Evolutionary conservation across 2,797 vertebrate species (phyloP), one percentile per base, ranked within the genome.

Genomic region (Chiroxiphia lanceolata): DNA sequence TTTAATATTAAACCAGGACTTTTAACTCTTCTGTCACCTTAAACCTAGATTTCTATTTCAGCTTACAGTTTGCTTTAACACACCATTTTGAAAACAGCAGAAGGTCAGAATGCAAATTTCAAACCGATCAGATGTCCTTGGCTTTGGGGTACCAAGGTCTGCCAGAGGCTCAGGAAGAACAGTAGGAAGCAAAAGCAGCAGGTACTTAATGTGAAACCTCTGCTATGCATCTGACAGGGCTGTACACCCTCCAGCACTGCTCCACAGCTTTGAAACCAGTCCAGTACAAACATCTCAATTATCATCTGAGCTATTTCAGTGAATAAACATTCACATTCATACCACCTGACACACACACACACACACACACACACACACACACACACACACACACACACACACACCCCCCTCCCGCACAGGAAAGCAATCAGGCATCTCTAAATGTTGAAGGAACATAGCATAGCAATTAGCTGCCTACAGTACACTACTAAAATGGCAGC

Each of bases 21-120:
- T 94, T 85, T 59, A 83, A 84, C 22, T 85, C 45, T 87, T 54
- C 69, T 81, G 34, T 65, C 69, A 83, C 80, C 21, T 48, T 59
- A 53, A 69, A 74, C 13, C 19, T 33, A 27, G 20, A 65, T 48
- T 94, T 89, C 23, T 57, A 29, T 56, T 90, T 10, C 56, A 88
- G 27, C 38, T 59, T 83, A 29, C 13, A 16, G 31, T 70, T 70
- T 61, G 13, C 20, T 68, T 20, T 56, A 91, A n/a, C 50, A 40
- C 7, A 9, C 11, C 26, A 45, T 31, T 87, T 36, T 80, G 36
- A 90, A 74, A 85, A 70, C 26, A 36, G 38, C 47, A 15, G 3
- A 86, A 70, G 26, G 64, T 93, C 40, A 60, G 25, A 90, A 78
- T 23, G 21, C 20, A 56, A n/a, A 42, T 84, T 84, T 38, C 45